A percentile compares a stretch with the other conserved stretches of the same genome.
Evolutionary conservation across 2,888 invertebrate species (phyloP).

Genomic region (Nasonovia ribisnigri): DNA sequence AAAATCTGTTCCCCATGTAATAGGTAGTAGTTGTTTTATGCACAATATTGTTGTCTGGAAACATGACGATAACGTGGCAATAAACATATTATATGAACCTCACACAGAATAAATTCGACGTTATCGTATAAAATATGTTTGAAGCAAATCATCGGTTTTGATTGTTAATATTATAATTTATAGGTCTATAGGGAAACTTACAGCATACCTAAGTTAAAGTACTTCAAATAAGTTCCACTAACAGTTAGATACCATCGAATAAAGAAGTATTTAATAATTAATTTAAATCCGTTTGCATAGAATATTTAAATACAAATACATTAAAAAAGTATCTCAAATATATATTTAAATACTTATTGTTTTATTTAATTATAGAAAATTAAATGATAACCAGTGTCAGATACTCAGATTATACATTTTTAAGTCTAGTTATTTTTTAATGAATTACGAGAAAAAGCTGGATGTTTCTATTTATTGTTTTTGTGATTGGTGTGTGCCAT

Average conservation of each 20-base stretch:
- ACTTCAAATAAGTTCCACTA: background rate
- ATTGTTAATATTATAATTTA: background rate
- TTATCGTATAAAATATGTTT: background rate
- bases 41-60: background rate
- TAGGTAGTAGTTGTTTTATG: background rate
- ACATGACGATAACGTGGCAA: background rate
- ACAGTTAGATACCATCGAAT: too few species aligned
- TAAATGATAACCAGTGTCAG: too few species aligned
- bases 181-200: too few species aligned
- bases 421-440: background rate
- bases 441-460: background rate
- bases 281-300: too few species aligned
- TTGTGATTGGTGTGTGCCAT: background rate
- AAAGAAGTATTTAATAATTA: too few species aligned
- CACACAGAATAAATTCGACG: background rate
- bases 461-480: background rate
- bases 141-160: background rate
- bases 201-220: background rate
- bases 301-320: too few species aligned
- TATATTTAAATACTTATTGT: too few species aligned
- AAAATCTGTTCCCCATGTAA: background rate
- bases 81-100: background rate
- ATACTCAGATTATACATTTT: too few species aligned
- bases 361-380: too few species aligned
- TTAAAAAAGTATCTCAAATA: too few species aligned